Conservation (phyloP, 1,140 invertebrate genomes). For the Pseudomyrmex gracilis region DNA sequence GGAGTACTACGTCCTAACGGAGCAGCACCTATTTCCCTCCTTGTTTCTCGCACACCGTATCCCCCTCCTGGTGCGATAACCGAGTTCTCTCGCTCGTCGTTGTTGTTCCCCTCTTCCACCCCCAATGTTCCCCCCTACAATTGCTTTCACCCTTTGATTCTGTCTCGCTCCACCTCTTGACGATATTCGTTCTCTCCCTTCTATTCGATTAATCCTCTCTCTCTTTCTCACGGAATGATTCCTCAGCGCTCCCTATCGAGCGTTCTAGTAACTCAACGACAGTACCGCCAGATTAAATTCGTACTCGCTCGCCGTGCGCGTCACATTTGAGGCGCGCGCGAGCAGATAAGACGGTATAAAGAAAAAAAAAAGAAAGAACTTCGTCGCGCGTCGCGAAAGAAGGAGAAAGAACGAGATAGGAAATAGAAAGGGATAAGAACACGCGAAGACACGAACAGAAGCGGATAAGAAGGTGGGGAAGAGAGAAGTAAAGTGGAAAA, state of each 20-base stretch:
- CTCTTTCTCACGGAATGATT: conserved; percentile 69
- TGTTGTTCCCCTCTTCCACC: conserved; percentile 66
- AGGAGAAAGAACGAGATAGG: conserved; percentile 10
- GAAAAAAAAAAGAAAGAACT: conserved; percentile 51
- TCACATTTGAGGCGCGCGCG: conserved; percentile 65
- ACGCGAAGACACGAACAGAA: conserved; percentile 41
- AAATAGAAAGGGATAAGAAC: conserved; percentile 24
- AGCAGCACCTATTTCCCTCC: conserved; percentile 62
- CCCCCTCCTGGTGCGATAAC: conserved; percentile 73
- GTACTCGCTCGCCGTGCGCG: conserved; percentile 70
- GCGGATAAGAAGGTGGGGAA: conserved; percentile 37
- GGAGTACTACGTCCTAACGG: conserved; percentile 61
- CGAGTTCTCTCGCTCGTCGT: conserved; percentile 72
- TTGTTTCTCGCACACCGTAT: conserved; percentile 62
- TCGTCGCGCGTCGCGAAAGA: conserved; percentile 30
- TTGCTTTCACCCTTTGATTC: conserved; percentile 65
- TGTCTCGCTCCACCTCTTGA: conserved; percentile 69
- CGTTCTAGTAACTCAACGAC: conserved; percentile 81
- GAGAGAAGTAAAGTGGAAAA: conserved; percentile 46
- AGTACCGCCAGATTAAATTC: conserved; percentile 84
- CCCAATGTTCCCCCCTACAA: conserved; percentile 66
- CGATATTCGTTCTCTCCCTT: conserved; percentile 50
- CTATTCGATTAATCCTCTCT: conserved; percentile 27
- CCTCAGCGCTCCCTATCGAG: conserved; percentile 81
- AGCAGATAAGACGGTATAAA: conserved; percentile 75